Evolutionary conservation across 2,113 vertebrate species (phyloP).

Genomic region (Stigmatopora nigra): DNA sequence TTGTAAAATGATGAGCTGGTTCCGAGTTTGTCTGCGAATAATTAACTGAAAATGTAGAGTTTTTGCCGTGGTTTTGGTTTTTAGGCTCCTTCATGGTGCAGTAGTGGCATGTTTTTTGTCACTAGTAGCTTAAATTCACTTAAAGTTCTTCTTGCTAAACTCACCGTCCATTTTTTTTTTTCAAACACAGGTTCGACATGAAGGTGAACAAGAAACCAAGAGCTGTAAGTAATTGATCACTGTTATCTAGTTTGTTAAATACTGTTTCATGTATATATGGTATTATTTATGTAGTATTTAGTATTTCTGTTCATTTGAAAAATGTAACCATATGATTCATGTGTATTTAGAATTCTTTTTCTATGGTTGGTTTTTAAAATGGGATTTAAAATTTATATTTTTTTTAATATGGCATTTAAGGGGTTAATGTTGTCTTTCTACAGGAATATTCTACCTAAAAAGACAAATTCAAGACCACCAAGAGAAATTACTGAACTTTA

Average conservation of each 20-base stretch:
- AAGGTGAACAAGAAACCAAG: slow-evolving; percentile 99
- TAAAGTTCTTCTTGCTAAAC: background rate
- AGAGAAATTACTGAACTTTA: slow-evolving; percentile 34
- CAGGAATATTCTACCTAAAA: slow-evolving; percentile 69
- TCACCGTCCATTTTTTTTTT: background rate
- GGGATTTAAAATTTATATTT: too few species aligned
- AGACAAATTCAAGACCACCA: slow-evolving; percentile 14
- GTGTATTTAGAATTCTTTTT: too few species aligned
- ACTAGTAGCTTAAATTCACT: background rate
- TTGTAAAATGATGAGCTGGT: slow-evolving; percentile 19
- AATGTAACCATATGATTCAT: too few species aligned
- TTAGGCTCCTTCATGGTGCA: slow-evolving; percentile 30
- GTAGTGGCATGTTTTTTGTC: slow-evolving; percentile 23
- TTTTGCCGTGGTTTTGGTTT: slow-evolving; percentile 15
- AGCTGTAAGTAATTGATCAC: slow-evolving; percentile 79
- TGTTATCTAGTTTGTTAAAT: too few species aligned
- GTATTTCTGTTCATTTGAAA: too few species aligned
- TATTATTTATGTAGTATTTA: too few species aligned
- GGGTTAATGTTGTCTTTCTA: slow-evolving; percentile 4
- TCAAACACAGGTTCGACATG: slow-evolving; percentile 88
- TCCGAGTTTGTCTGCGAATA: slow-evolving; percentile 23
- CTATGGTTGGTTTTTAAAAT: too few species aligned
- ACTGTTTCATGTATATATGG: too few species aligned
- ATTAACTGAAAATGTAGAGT: slow-evolving; percentile 12
- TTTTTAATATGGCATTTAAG: too few species aligned